Evolutionary conservation across 2,797 vertebrate genomes (phyloP).

Genomic region (Mormyrops boulengeri): DNA sequence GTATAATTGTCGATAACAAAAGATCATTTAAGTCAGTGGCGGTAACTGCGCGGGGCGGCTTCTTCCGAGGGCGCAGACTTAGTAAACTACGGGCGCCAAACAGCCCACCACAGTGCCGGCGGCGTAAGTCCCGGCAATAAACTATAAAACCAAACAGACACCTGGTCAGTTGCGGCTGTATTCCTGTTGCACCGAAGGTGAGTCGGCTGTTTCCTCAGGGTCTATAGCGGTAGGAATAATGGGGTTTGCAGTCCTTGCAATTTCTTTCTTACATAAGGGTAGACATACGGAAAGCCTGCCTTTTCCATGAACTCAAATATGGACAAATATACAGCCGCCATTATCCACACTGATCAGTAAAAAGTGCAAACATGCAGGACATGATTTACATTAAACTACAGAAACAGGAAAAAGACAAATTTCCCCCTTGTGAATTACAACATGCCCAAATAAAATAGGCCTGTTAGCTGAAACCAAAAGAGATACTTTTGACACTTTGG

Average conservation of each 20-base stretch:
- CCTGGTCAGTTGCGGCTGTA: not conserved
- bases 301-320: not conserved
- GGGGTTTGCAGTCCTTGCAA: not conserved
- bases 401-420: not conserved
- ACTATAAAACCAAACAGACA: not conserved
- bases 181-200: not conserved
- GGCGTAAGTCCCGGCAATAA: not conserved
- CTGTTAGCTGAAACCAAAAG: not conserved
- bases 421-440: not conserved
- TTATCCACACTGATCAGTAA: not conserved
- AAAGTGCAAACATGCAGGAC: not conserved
- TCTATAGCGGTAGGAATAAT: not conserved
- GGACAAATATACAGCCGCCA: not conserved
- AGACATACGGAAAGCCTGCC: not conserved
- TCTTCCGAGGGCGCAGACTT: not conserved
- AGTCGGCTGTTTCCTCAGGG: not conserved
- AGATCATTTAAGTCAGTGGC: not conserved
- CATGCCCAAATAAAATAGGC: not conserved
- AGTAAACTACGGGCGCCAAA: not conserved
- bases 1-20: not conserved
- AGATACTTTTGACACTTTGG: not conserved
- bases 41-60: not conserved
- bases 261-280: not conserved
- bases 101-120: not conserved
- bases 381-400: not conserved